Evolutionary conservation across 2,888 invertebrate species (phyloP), one percentile per base, ranked within the genome.

Genomic region (Drosophila formosana): DNA sequence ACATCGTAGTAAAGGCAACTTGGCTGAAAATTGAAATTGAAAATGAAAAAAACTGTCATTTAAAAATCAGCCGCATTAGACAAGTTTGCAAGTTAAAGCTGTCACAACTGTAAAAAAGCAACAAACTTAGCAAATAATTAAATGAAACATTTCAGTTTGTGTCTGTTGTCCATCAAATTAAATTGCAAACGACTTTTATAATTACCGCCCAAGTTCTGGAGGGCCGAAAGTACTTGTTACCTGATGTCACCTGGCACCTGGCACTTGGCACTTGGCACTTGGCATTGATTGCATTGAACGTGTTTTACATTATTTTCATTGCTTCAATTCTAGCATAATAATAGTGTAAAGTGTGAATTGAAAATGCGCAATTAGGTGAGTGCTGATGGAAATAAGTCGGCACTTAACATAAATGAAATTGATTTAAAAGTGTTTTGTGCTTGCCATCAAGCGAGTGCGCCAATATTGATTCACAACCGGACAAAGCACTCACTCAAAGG

Each of bases 401-500:
- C 45, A 45, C 25, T 56, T 43, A 18, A 2, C 18, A 18, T 18
- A 4, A n/a, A 5, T 32, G 32, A n/a, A 45, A 45, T 45, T 34
- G 45, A 70, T 65, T 72, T 39, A 23, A 56, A 41, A 39, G 26
- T 32, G 39, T 43, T 23, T 25, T n/a, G n/a, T n/a, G n/a, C n/a
- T n/a, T n/a, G n/a, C n/a, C n/a, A n/a, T n/a, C n/a, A n/a, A n/a
- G n/a, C 34, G n/a, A 28, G 32, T 60, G 32, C 55, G 39, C 30
- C 23, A 25, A 39, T 62, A 74, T 45, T 63, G 63, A 68, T 63
- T 53, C 9, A 45, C 18, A 34, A 5, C 37, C 47, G 53, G 26
- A 41, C 32, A 34, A 28, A 46, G 47, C n/a, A 34, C 39, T 28
- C 8, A 11, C 11, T 18, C 18, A 18, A 18, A 18, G 32, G 56